These are phyloP conservation scores for Merops nubicus DNA, from an alignment of 2,113 vertebrate genomes.

Conservation along the genomic window DNA sequence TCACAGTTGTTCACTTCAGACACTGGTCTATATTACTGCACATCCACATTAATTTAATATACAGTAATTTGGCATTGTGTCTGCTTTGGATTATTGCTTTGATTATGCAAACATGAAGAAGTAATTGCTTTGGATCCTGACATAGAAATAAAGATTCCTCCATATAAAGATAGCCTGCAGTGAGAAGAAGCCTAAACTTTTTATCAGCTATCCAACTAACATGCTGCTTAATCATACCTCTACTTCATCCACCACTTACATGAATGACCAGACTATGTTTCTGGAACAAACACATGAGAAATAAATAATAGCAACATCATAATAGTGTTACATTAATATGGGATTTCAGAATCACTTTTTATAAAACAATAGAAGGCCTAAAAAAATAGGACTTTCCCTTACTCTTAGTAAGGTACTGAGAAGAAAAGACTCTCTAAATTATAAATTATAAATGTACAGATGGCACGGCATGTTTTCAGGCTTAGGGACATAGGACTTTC, in stretches of 20 bases:
- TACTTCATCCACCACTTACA: neutral
- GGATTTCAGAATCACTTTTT: neutral
- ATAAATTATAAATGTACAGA: neutral
- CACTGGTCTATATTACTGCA: neutral
- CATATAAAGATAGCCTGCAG: neutral
- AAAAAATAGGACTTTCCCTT: neutral
- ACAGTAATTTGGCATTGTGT: neutral
- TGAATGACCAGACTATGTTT: neutral
- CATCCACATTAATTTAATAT: neutral
- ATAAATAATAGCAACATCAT: neutral
- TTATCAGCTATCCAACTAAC: neutral
- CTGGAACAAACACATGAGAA: neutral
- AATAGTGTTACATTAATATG: neutral
- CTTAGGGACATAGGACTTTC: neutral
- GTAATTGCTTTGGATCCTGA: neutral
- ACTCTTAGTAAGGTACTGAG: neutral
- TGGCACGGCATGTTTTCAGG: neutral
- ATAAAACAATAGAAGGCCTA: neutral
- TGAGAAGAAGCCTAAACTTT: neutral
- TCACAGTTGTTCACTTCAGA: neutral
- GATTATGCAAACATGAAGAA: neutral
- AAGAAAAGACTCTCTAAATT: neutral
- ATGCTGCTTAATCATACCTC: neutral
- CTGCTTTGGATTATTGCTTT: neutral
- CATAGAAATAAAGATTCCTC: neutral